phyloP scores from a whole-genome alignment of 2,888 invertebrate genomes.

The Drosophila percnosoma region DNA sequence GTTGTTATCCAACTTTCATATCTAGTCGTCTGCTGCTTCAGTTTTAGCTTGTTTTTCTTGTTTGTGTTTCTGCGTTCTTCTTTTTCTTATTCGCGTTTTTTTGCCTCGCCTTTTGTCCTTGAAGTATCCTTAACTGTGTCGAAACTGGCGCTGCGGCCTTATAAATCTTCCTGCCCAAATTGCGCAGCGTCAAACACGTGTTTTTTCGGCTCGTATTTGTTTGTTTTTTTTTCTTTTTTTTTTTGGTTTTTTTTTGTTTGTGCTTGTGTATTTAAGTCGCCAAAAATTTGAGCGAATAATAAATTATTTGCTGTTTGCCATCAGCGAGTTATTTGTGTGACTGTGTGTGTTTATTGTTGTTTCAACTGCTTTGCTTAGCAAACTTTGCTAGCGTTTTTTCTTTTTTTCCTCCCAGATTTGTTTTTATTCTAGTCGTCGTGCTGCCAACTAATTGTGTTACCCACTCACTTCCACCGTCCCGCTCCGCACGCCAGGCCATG shows the following conservation, averaged over 20 bases:
- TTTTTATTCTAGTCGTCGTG: slow-evolving; percentile 50
- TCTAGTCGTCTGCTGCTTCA: slow-evolving; percentile 38
- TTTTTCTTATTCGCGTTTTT: slow-evolving; percentile 10
- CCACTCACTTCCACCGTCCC: neutral
- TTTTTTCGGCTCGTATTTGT: slow-evolving; percentile 14
- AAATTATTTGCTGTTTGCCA: slow-evolving; percentile 48
- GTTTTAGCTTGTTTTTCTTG: slow-evolving; percentile 38
- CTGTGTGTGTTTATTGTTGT: neutral
- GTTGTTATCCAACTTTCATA: slow-evolving; percentile 33
- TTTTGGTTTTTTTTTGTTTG: neutral
- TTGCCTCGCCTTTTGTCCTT: slow-evolving; percentile 53
- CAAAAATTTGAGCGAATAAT: slow-evolving; percentile 48
- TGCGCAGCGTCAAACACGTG: slow-evolving; percentile 64
- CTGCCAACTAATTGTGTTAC: slow-evolving; percentile 68
- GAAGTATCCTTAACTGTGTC: slow-evolving; percentile 68
- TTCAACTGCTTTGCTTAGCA: slow-evolving; percentile 17
- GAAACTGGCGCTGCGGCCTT: slow-evolving; percentile 59
- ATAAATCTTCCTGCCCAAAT: slow-evolving; percentile 69
- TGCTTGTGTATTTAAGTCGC: slow-evolving; percentile 19
- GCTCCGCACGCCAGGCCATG: no score
- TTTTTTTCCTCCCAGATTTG: slow-evolving; percentile 18
- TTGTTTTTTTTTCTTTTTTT: neutral
- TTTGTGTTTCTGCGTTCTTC: slow-evolving; percentile 30
- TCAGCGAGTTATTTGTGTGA: slow-evolving; percentile 33
- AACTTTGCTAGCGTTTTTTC: slow-evolving; percentile 7